Base-by-base conservation (phyloP, 2,797 vertebrate species). In the Hirundo rustica region DNA sequence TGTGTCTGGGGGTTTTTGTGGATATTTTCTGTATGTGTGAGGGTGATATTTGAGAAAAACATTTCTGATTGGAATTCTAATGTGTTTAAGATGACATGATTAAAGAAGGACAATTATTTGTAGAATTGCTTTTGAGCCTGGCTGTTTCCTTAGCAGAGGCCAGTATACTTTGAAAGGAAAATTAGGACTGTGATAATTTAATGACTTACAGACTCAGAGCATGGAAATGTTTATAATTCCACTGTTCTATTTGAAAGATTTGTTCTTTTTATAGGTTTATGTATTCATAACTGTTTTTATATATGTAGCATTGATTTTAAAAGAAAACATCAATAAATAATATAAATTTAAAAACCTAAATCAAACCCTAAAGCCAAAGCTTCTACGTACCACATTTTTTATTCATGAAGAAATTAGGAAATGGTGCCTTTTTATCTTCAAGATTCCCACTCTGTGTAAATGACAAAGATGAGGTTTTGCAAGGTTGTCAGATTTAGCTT, bases 141-240 rank as follows among this genome's bases (percentile, higher is more conserved):
- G 53, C 10, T 74, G 22, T 50, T 97, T 87, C 82, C 97, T 93
- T 96, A 92, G 92, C 82, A 95, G 86, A 75, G 92, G 73, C 60
- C 68, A 70, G 93, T 90, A 80, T 84, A 89, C 83, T 86, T 96
- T 78, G 64, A 96, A 96, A 92, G 66, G 80, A 70, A 78, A 93
- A 96, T 97, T 85, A 93, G 25, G 23, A 13, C 30, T 26, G 96
- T 72, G 55, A 51, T 42, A 74, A 93, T 87, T 97, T 95, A 97
- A 97, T 57, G 34, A 97, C 93, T 96, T 96, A 96, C 86, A 95
- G 87, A 94, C 90, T 96, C 17, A 22, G 71, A 95, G 76, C 88
- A 54, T 92, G 77, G 71, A 70, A 90, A 77, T 30, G 20, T 89
- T 97, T 92, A 64, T 72, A 34, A 78, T 80, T 94, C 74, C 53